Evolutionary conservation across 2,113 vertebrate species (phyloP), one percentile per base, ranked within the genome.

Genomic region (Jacana jacana): DNA sequence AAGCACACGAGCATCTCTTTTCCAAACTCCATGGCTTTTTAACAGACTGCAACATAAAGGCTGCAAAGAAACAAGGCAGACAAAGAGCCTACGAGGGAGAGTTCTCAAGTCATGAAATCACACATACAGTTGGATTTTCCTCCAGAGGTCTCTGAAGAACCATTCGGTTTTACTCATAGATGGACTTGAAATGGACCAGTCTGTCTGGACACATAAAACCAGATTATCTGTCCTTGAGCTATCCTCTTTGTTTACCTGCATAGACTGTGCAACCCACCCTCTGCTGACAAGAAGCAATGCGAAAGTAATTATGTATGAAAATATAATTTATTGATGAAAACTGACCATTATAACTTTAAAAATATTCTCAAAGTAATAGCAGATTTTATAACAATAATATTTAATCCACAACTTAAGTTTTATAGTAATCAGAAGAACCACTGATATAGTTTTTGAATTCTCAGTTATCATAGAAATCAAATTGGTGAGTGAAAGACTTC

Each of bases 91-190:
- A 5, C 0, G 0, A 70, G 17, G 13, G 11, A 61, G 58, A 78
- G 30, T 65, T 89, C 48, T 79, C 42, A 57, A 42, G 51, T 75
- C 81, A 81, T 52, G 39, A 55, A 89, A 58, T 75, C 42, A 30
- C 33, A 39, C 7, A 10, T 54, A 35, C 23, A 8, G 22, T 7
- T 81, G 19, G 0, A 6, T 44, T 82, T 35, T 4, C 6, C 6
- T 42, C 31, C n/a, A n/a, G 31, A 83, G 84, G 60, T 46, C 40
- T 63, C 65, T 55, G 72, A 87, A 87, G 37, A 79, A 54, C 30
- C 13, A 42, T 68, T 31, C 20, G 6, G 4, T 42, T 79, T 94
- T 84, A 46, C 44, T 71, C 12, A 6, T 9, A 37, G n/a, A 44
- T 30, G 23, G 12, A 75, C 15, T 64, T 46, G 37, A 87, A 84